Conservation (phyloP, 2,888 invertebrate species). For the Alviniconcha strummeri region DNA sequence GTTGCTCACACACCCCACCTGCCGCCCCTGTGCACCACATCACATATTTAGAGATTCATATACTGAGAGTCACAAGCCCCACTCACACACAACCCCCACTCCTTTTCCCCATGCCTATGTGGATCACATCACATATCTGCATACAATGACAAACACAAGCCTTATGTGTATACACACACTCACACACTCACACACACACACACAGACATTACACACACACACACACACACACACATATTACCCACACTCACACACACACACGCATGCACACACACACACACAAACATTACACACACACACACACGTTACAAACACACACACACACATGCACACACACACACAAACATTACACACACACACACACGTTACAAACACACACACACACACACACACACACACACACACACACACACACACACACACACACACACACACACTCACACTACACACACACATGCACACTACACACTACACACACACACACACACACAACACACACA, state of each 20-base stretch:
- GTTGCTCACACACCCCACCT: conserved; percentile 98
- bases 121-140: conserved; percentile 78
- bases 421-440: no score
- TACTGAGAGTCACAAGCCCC: conserved; percentile 95
- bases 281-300: no score
- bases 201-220: neutral
- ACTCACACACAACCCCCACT: conserved; percentile 96
- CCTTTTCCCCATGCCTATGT: conserved; percentile 91
- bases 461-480: no score
- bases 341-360: no score
- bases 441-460: no score
- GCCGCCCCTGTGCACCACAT: conserved; percentile 83
- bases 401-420: no score
- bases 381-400: neutral
- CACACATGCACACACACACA: no score
- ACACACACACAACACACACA: no score
- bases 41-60: conserved; percentile 81
- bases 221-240: no score
- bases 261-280: no score
- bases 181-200: conserved; percentile 1
- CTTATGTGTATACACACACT: neutral
- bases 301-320: no score
- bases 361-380: neutral
- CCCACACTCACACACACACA: no score
- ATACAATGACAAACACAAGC: conserved; percentile 91